Base-by-base conservation (phyloP, 2,888 invertebrate species). In the Heteromurus nitidus region DNA sequence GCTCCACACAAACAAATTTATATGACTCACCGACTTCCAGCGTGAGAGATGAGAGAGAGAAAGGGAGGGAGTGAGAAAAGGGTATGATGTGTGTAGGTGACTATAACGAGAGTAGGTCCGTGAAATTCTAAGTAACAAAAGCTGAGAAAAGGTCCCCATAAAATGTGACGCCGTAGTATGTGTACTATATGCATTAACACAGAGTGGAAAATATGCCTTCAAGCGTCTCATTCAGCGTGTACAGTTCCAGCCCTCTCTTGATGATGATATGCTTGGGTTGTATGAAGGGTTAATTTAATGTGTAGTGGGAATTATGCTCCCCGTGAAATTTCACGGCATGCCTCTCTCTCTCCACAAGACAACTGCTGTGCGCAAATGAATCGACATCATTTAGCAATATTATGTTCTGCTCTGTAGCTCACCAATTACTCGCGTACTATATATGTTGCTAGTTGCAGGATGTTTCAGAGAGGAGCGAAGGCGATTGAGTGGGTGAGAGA, bases 341-440 rank as follows among this genome's bases (percentile, higher is more conserved):
- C 31, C 53, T 70, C 44, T 68, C 50, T 53, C 62, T 68, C 50
- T 53, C 62, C 53, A 18, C 77, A 50, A 53, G 76, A 62, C 76
- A 68, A 76, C 76, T 68, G 76, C 76, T 76, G 76, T 50, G 60
- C 58, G 24, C 68, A 75, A 77, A 77, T 70, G 77, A 69, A 67
- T 70, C 58, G 69, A 77, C 77, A 77, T 77, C 69, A 77, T 77
- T 77, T 77, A 77, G 77, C 70, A 70, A 70, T 77, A 77, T 77
- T 70, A 70, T 77, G 77, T 70, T 77, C 70, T 77, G 68, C 64
- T 64, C 70, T 47, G 70, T 16, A 77, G 70, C 77, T 77, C 70
- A 77, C 77, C 77, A 70, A 77, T 77, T 77, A 77, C 53, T 70
- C 53, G 31, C 68, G 60, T 67, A 60, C 76, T 68, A 62, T 60